These are phyloP conservation scores for Dorcus hopei DNA, from an alignment of 2,888 invertebrate genomes.

Conservation along the genomic window DNA sequence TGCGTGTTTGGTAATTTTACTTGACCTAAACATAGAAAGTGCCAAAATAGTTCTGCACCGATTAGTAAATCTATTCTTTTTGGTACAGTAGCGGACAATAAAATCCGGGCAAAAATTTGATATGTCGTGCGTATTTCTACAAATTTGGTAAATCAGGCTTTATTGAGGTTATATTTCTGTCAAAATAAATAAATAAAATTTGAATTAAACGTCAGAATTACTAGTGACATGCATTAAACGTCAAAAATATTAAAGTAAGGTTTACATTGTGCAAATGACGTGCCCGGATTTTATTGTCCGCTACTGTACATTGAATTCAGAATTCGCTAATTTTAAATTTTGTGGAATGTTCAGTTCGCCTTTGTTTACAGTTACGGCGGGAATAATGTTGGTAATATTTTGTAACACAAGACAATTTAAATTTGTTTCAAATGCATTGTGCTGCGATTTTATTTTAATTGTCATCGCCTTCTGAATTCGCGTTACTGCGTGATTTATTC, in stretches of 20 bases:
- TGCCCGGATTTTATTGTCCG: too few species aligned
- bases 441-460: not conserved
- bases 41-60: slow-evolving; percentile 8
- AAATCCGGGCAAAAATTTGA: too few species aligned
- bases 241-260: too few species aligned
- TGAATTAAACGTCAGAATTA: too few species aligned
- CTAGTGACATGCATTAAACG: too few species aligned
- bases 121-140: too few species aligned
- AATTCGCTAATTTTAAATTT: slow-evolving; percentile 9
- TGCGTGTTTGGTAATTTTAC: not conserved
- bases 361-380: not conserved
- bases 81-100: too few species aligned
- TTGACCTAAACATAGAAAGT: slow-evolving; percentile 1
- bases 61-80: too few species aligned
- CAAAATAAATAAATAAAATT: too few species aligned
- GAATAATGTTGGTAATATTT: not conserved
- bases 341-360: slow-evolving; percentile 3
- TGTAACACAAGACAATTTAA: slow-evolving; percentile 4
- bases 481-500: not conserved
- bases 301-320: slow-evolving; percentile 7
- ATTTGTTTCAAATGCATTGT: not conserved
- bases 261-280: too few species aligned
- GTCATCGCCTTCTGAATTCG: not conserved
- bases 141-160: too few species aligned
- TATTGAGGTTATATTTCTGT: too few species aligned